A percentile compares a stretch with the other conserved stretches of the same genome.
These are phyloP conservation scores for Philonicus albiceps DNA, from an alignment of 2,888 invertebrate genomes.

Conservation along the genomic window DNA sequence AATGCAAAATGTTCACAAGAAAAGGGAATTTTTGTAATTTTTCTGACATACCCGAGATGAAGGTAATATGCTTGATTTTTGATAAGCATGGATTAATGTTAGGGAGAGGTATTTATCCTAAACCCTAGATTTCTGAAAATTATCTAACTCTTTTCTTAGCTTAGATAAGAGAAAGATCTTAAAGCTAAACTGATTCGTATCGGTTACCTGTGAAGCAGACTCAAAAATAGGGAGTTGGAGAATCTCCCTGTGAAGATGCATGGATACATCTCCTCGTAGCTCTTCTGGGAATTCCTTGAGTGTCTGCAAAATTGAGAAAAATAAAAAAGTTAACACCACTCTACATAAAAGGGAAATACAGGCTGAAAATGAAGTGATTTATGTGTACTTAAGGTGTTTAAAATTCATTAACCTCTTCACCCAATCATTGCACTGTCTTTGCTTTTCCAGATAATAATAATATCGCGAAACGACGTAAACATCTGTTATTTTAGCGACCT, in stretches of 20 bases:
- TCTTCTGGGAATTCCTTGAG: constrained; percentile 96
- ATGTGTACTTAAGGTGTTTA: background rate
- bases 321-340: background rate
- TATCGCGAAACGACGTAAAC: background rate
- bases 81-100: background rate
- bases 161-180: background rate
- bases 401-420: background rate
- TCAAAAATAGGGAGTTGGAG: constrained; percentile 94
- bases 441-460: background rate
- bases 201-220: constrained; percentile 78
- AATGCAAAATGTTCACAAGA: background rate
- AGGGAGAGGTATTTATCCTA: background rate
- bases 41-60: background rate
- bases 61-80: background rate
- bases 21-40: background rate
- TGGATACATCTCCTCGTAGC: constrained; percentile 91
- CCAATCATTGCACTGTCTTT: background rate
- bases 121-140: background rate
- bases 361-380: background rate
- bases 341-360: background rate
- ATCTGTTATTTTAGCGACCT: background rate
- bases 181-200: background rate
- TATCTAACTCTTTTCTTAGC: background rate
- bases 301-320: constrained; percentile 69
- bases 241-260: constrained; percentile 95